These are phyloP conservation scores for Meteorus cinctellus DNA, from an alignment of 2,888 invertebrate genomes.

Conservation along the genomic window DNA sequence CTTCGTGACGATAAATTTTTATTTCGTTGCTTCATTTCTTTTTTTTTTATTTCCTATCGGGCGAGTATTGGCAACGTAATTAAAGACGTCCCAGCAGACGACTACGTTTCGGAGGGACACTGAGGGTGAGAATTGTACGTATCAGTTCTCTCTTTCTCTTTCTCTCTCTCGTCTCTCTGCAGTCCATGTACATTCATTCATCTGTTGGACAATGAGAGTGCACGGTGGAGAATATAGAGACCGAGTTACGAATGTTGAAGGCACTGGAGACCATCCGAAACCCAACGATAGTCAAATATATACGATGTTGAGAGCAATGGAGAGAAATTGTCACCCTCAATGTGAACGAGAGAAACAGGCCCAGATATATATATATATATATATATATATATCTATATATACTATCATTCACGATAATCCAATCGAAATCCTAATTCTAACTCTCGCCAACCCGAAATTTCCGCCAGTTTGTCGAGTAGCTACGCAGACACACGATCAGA, in stretches of 20 bases:
- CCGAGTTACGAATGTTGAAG: constrained; percentile 55
- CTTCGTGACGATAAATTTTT: constrained; percentile 49
- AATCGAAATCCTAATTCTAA: constrained; percentile 73
- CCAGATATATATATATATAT: constrained; percentile 23
- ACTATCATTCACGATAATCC: constrained; percentile 69
- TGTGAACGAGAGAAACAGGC: constrained; percentile 31
- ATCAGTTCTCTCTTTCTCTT: background rate
- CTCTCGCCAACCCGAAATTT: constrained; percentile 70
- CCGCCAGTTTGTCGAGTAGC: constrained; percentile 71
- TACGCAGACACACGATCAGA: constrained; percentile 58
- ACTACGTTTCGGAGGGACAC: constrained; percentile 50
- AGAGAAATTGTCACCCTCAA: no score
- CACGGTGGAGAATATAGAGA: constrained; percentile 38
- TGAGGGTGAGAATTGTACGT: constrained; percentile 25
- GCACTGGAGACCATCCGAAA: constrained; percentile 59
- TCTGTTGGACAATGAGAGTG: constrained; percentile 46
- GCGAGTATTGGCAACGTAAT: constrained; percentile 70
- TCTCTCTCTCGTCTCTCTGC: constrained; percentile 32
- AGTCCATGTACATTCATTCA: constrained; percentile 34
- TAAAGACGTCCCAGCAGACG: constrained; percentile 71
- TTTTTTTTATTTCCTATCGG: constrained; percentile 4
- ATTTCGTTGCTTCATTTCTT: constrained; percentile 61
- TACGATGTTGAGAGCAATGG: constrained; percentile 46
- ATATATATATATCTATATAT: constrained; percentile 11
- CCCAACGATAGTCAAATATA: constrained; percentile 17